Base-by-base conservation (phyloP, 2,113 vertebrate species). In the Oplegnathus fasciatus region DNA sequence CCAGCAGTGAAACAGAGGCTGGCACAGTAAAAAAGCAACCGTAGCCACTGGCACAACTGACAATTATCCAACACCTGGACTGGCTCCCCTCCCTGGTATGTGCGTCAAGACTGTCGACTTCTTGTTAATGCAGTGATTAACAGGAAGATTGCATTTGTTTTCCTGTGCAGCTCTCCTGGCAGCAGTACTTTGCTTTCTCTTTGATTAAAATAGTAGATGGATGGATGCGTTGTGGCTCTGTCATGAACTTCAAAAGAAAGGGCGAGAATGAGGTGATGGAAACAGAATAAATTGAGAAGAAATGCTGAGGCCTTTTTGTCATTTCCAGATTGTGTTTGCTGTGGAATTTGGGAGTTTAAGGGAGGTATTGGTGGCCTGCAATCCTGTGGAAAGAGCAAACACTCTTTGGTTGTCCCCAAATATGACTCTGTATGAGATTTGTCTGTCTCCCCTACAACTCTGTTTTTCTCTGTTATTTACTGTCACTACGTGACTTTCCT, bases 61-160 rank as follows among this genome's bases (percentile, higher is more conserved):
- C 90, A 92, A 91, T 94, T 92, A 90, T 88, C 90, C 80, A 84
- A 87, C 91, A 92, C 93, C 94, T 95, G 86, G 91, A 82, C 81
- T 60, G 85, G 88, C 85, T 92, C 62, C 48, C 72, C 66, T 84
- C 82, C 78, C 82, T 80, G 78, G 79, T 75, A 81, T 80, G 80
- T 83, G 84, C 70, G 82, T 92, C 89, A 86, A 78, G 82, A 88
- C 84, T 87, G 92, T 90, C 75, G 67, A 85, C 88, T 78, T 91
- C 65, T 91, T 92, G 88, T 90, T 93, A 94, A 92, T 90, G 80
- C 83, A 84, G 85, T 92, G 91, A 94, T 93, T 92, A 94, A 94
- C 85, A 91, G 85, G 80, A 88, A 89, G 82, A 88, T 89, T 80
- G 83, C 83, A 77, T 92, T 93, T 92, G 83, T 93, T 93, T 93